Conservation (phyloP, 2,113 vertebrate species). For the Vanacampus margaritifer region DNA sequence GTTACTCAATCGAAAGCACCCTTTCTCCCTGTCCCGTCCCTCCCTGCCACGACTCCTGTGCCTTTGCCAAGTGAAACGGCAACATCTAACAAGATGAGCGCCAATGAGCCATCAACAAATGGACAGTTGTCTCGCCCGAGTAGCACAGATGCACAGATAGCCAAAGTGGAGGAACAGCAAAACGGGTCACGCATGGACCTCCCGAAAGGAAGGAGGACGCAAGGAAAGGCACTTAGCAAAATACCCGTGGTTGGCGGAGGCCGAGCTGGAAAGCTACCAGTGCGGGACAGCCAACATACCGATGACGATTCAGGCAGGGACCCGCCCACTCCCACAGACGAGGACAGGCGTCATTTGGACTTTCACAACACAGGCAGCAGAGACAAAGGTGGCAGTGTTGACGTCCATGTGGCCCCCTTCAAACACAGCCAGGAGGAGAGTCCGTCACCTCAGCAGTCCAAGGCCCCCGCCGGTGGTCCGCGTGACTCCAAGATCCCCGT, state of each 20-base stretch:
- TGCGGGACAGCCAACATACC: constrained; percentile 73
- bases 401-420: constrained; percentile 57
- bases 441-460: constrained; percentile 57
- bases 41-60: constrained; percentile 9
- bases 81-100: constrained; percentile 64
- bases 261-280: constrained; percentile 67
- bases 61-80: constrained; percentile 15
- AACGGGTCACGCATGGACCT: constrained; percentile 49
- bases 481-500: constrained; percentile 94
- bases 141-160: constrained; percentile 17
- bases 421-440: constrained; percentile 70
- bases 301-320: constrained; percentile 81
- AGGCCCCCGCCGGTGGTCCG: constrained; percentile 67
- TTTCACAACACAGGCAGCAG: constrained; percentile 78
- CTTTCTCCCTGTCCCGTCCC: constrained; percentile 13
- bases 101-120: constrained; percentile 28
- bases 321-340: constrained; percentile 78
- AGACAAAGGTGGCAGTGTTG: constrained; percentile 73
- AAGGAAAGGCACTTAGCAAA: constrained; percentile 72
- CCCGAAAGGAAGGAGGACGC: constrained; percentile 82
- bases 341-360: constrained; percentile 69
- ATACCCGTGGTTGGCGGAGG: constrained; percentile 65
- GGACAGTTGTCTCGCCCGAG: constrained; percentile 19
- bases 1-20: not conserved
- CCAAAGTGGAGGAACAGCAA: constrained; percentile 24